phyloP scores from a whole-genome alignment of 2,113 vertebrate species.

The Eolophus roseicapilla region DNA sequence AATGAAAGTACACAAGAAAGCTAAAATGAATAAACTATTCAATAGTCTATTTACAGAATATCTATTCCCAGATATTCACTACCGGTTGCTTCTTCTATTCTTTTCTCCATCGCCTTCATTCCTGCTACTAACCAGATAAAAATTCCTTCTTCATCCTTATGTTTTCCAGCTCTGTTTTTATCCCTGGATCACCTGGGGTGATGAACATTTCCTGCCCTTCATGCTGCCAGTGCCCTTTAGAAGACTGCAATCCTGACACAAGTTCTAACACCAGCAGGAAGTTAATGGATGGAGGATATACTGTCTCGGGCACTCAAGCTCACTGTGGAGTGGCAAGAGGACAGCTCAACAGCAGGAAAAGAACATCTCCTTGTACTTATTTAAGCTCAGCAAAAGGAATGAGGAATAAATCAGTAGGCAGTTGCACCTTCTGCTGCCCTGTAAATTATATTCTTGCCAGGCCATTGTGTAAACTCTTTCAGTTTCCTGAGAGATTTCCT shows the following conservation, averaged over 20 bases:
- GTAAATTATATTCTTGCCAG: constrained; percentile 74
- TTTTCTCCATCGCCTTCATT: not conserved
- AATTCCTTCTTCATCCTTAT: not conserved
- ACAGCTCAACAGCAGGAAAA: constrained; percentile 42
- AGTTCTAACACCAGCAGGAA: not conserved
- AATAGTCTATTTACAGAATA: not conserved
- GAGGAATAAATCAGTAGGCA: constrained; percentile 53
- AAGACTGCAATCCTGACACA: not conserved
- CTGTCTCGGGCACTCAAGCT: not conserved
- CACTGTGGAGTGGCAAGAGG: not conserved
- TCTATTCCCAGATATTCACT: not conserved
- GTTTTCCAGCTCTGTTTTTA: not conserved
- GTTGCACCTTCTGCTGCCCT: constrained; percentile 59
- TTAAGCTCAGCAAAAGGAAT: constrained; percentile 41
- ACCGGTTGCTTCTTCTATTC: not conserved
- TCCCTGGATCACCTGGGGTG: accelerated
- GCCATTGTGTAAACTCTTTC: constrained; percentile 73
- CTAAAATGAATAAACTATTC: not conserved
- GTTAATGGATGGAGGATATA: not conserved
- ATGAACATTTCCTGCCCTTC: not conserved
- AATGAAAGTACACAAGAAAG: not conserved
- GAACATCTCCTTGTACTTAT: constrained; percentile 57
- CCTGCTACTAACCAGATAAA: not conserved
- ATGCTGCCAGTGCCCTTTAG: not conserved
- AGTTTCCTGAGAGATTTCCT: constrained; percentile 73